Evolutionary conservation across 2,797 vertebrate genomes (phyloP), one percentile per base, ranked within the genome.

Genomic region (Apogon hyalosoma): DNA sequence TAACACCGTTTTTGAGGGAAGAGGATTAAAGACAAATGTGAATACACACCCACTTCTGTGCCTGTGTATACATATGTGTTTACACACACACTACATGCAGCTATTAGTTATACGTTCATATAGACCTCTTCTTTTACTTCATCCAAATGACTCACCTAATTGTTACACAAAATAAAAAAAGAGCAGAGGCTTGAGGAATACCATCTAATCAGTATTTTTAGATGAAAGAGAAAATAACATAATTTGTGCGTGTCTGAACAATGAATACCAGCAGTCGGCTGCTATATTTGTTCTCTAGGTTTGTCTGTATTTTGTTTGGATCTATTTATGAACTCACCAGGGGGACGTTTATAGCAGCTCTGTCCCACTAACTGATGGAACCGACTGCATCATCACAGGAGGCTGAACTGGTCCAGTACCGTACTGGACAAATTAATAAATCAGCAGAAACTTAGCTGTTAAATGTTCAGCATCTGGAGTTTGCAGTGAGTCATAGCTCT

Each of bases 121-220:
- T 49, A 38, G 15, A 24, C 28, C 31, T 52, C 52, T 42, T 62
- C 43, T 46, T 56, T 46, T 40, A 54, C 66, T 40, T 61, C 18
- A 21, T 58, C 11, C 14, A 28, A 79, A 55, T 76, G 69, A 85
- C 66, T 83, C 81, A 85, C 88, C 63, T 61, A 73, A 72, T 61
- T 63, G 57, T 77, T 70, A 53, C 24, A 61, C 64, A 53, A 66
- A 62, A 62, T 53, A 53, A 33, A 53, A 53, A 55, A 28, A 24
- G 48, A 73, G 63, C 38, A 79, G 73, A 82, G 64, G 38, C 9
- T 49, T 50, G 64, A 88, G 73, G 72, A 84, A 79, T 43, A 65
- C 69, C 47, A 54, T 73, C 80, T 75, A 48, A 67, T 60, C 62
- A 71, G 73, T 90, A 90, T 85, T 89, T 91, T 90, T 90, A 90